Conservation (phyloP, 2,888 invertebrate genomes). For the Chymomyza caudatula region DNA sequence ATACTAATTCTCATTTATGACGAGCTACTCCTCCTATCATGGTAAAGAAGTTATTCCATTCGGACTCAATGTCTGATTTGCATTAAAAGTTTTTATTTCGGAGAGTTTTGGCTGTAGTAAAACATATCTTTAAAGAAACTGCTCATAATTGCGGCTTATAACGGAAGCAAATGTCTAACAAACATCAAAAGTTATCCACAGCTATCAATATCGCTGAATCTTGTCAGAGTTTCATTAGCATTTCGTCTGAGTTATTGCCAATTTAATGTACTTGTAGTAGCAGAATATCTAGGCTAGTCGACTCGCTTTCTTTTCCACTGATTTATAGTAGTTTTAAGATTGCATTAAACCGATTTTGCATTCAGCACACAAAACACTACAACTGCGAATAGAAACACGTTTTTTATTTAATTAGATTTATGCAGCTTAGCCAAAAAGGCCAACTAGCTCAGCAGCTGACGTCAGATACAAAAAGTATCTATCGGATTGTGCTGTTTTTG, state of each 20-base stretch:
- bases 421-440: conserved; percentile 27
- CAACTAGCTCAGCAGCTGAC: conserved; percentile 53
- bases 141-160: not conserved
- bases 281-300: not conserved
- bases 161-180: not conserved
- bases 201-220: not conserved
- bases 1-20: too few relatives aligned
- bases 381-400: conserved; percentile 37
- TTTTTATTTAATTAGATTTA: conserved; percentile 62
- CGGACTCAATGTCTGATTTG: too few relatives aligned
- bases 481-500: conserved; percentile 23
- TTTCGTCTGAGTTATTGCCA: not conserved
- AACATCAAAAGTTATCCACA: not conserved
- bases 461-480: not conserved
- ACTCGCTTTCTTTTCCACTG: not conserved
- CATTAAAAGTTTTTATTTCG: too few relatives aligned
- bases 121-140: too few relatives aligned
- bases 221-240: not conserved
- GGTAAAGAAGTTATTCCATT: too few relatives aligned
- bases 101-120: too few relatives aligned
- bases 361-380: not conserved
- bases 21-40: too few relatives aligned
- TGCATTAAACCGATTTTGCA: not conserved
- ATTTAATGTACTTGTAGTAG: not conserved
- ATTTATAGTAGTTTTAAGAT: not conserved